Evolutionary conservation across 2,797 vertebrate species (phyloP).

Genomic region (Phaenicophaeus curvirostris): DNA sequence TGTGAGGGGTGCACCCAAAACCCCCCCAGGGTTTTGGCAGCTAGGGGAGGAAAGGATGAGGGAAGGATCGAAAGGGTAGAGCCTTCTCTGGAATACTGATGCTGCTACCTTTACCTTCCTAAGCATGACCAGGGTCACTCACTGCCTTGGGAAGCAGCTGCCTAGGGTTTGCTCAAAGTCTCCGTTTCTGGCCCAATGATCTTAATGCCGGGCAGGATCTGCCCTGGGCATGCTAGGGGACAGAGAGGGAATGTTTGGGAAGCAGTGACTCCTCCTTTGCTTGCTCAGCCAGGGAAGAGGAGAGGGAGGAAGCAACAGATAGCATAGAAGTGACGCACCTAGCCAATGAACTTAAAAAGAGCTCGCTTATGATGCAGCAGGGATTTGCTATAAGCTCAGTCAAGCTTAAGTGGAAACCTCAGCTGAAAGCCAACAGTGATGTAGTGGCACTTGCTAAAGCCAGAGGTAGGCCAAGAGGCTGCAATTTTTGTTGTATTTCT

Average conservation of each 20-base stretch:
- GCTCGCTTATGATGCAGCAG: not conserved
- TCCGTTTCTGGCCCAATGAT: not conserved
- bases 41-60: not conserved
- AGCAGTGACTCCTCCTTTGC: not conserved
- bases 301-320: not conserved
- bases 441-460: not conserved
- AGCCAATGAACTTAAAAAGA: not conserved
- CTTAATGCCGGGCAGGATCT: not conserved
- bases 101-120: not conserved
- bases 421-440: not conserved
- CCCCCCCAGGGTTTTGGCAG: not conserved
- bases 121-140: not conserved
- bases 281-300: not conserved
- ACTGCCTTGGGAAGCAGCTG: not conserved
- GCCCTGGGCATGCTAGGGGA: fast-evolving
- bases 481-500: not conserved
- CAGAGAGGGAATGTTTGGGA: not conserved
- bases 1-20: not conserved
- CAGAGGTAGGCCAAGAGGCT: not conserved
- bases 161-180: not conserved
- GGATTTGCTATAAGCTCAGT: not conserved
- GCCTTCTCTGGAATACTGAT: not conserved
- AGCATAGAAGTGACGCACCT: not conserved
- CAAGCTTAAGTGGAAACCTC: not conserved
- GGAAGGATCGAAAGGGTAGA: not conserved